Evolutionary conservation across 2,113 vertebrate genomes (phyloP).

Genomic region (Ictalurus punctatus): DNA sequence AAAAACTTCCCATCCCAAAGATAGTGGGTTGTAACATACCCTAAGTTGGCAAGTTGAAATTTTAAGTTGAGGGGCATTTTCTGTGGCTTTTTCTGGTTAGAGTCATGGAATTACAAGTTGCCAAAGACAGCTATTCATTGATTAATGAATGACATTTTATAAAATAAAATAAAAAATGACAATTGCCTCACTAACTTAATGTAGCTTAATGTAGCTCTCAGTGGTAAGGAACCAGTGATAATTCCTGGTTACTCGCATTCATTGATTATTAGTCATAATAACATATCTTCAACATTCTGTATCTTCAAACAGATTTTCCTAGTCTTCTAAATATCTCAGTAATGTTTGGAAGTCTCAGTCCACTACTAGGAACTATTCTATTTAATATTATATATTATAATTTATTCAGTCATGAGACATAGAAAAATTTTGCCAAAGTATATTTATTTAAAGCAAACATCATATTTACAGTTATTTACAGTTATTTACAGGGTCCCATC

Average conservation of each 20-base stretch:
- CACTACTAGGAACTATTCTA: neutral
- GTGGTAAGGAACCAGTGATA: too few species aligned
- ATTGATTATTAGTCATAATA: too few species aligned
- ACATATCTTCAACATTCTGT: too few species aligned
- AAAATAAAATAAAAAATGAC: neutral
- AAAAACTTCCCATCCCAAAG: too few species aligned
- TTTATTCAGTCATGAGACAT: neutral
- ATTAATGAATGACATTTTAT: neutral
- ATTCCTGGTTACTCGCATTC: too few species aligned
- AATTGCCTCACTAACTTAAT: neutral
- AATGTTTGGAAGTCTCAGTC: neutral
- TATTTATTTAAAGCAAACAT: neutral
- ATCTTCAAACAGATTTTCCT: too few species aligned
- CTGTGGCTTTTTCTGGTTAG: neutral
- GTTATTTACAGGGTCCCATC: too few species aligned
- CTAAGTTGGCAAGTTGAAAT: neutral
- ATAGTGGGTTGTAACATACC: too few species aligned
- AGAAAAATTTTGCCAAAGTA: neutral
- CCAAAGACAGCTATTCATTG: neutral
- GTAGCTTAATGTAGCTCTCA: neutral
- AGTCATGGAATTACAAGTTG: neutral
- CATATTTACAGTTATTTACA: too few species aligned
- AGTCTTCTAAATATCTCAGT: neutral
- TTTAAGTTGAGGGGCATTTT: neutral
- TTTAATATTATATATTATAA: neutral